These are phyloP conservation scores for Zoanthus solanderi DNA, from an alignment of 92 coral and sea anemone species.

Conservation along the genomic window DNA sequence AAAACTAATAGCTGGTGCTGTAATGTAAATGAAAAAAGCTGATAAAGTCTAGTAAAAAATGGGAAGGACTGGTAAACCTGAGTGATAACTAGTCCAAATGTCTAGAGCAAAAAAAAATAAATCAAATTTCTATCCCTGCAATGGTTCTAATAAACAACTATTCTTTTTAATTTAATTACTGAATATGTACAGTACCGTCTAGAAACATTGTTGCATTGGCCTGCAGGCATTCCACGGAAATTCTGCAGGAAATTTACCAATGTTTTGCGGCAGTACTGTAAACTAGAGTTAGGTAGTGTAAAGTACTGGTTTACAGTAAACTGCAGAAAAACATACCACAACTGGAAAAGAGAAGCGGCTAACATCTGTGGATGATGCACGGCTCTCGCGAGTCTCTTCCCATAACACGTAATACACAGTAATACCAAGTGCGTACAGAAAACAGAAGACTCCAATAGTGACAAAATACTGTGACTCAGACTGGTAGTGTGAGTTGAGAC, in stretches of 20 bases:
- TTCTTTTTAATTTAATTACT: neutral
- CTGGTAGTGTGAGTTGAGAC: conserved; percentile 55
- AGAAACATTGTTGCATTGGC: neutral
- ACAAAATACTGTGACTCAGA: conserved; percentile 94
- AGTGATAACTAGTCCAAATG: no score
- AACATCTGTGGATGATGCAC: conserved; percentile 91
- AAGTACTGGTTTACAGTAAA: neutral
- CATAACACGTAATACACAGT: conserved; percentile 75
- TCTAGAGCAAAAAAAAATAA: no score
- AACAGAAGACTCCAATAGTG: conserved; percentile 86
- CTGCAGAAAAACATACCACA: conserved; percentile 70
- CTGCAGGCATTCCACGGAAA: no score
- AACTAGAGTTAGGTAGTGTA: neutral
- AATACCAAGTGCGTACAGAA: conserved; percentile 78
- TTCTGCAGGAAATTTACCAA: neutral
- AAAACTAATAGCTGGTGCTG: no score
- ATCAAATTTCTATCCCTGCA: neutral
- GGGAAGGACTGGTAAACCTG: no score
- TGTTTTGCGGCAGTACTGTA: neutral
- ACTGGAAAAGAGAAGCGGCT: conserved; percentile 85
- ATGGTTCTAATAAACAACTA: neutral
- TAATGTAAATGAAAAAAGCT: no score
- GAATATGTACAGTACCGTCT: no score
- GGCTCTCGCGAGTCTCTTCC: conserved; percentile 80
- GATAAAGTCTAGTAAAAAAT: no score